phyloP scores from a whole-genome alignment of 2,888 invertebrate species.

The Lasioglossum pauxillum region DNA sequence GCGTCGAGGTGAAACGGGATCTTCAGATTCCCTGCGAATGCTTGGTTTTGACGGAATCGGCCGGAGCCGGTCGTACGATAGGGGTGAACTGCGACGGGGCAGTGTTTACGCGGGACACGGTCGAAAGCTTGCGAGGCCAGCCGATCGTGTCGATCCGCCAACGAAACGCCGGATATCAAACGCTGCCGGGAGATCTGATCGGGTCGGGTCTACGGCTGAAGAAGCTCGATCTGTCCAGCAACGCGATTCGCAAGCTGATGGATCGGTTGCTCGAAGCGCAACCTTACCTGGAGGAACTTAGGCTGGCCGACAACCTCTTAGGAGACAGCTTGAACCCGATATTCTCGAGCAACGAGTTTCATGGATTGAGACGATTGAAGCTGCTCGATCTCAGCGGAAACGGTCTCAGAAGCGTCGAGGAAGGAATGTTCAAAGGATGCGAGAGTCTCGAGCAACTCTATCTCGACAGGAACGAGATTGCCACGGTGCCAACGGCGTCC shows the following conservation, averaged over 20 bases:
- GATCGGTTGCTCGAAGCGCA: constrained; percentile 90
- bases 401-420: constrained; percentile 92
- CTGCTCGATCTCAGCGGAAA: constrained; percentile 93
- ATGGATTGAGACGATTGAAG: constrained; percentile 90
- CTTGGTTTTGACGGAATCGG: constrained; percentile 77
- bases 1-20: constrained; percentile 91
- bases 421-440: constrained; percentile 94
- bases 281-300: constrained; percentile 89
- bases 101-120: constrained; percentile 92
- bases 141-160: constrained; percentile 93
- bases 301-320: constrained; percentile 92
- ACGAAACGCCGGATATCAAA: constrained; percentile 92
- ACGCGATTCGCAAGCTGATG: constrained; percentile 91
- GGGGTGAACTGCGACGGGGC: constrained; percentile 93
- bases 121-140: constrained; percentile 91
- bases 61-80: constrained; percentile 84
- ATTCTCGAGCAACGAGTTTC: constrained; percentile 94
- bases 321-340: constrained; percentile 96
- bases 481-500: constrained; percentile 90
- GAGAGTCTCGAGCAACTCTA: constrained; percentile 91
- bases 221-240: constrained; percentile 92
- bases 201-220: constrained; percentile 88
- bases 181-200: constrained; percentile 86
- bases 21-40: constrained; percentile 91
- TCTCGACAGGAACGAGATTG: constrained; percentile 92